A percentile compares a stretch with the other conserved stretches of the same genome.
Evolutionary conservation across 2,888 invertebrate species (phyloP).

Genomic region (Esperia sulphurella): DNA sequence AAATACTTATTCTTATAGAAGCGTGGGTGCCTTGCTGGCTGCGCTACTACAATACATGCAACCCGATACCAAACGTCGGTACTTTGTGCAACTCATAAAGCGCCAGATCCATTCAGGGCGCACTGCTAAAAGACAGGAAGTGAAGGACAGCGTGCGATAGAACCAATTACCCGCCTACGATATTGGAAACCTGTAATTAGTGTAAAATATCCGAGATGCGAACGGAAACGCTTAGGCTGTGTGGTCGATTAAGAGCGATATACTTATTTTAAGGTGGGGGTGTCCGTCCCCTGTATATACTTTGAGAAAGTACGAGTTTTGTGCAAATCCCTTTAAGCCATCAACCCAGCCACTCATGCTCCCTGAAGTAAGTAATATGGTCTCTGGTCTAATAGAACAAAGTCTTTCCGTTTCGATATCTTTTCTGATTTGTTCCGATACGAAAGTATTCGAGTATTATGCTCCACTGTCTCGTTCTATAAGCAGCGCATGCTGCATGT

Average conservation of each 20-base stretch:
- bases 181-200: slow-evolving; percentile 74
- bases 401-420: too few relatives aligned
- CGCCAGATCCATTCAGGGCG: slow-evolving; percentile 37
- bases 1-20: too few relatives aligned
- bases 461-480: too few relatives aligned
- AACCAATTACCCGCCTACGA: slow-evolving; percentile 76
- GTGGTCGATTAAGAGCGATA: background rate
- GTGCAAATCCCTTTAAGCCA: too few relatives aligned
- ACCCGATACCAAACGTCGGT: slow-evolving; percentile 60
- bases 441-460: too few relatives aligned
- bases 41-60: slow-evolving; percentile 47
- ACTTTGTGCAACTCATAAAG: slow-evolving; percentile 50
- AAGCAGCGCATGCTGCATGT: too few relatives aligned
- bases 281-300: too few relatives aligned
- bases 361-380: too few relatives aligned
- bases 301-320: too few relatives aligned
- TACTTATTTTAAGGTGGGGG: background rate
- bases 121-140: slow-evolving; percentile 71
- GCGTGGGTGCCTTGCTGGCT: slow-evolving; percentile 62
- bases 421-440: too few relatives aligned
- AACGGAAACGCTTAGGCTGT: slow-evolving; percentile 48
- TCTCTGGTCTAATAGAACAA: too few relatives aligned
- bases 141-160: slow-evolving; percentile 66
- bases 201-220: slow-evolving; percentile 64
- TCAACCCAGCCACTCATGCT: too few relatives aligned